These are phyloP conservation scores for Agonopterix heracliana DNA, from an alignment of 2,888 invertebrate genomes.

Conservation along the genomic window DNA sequence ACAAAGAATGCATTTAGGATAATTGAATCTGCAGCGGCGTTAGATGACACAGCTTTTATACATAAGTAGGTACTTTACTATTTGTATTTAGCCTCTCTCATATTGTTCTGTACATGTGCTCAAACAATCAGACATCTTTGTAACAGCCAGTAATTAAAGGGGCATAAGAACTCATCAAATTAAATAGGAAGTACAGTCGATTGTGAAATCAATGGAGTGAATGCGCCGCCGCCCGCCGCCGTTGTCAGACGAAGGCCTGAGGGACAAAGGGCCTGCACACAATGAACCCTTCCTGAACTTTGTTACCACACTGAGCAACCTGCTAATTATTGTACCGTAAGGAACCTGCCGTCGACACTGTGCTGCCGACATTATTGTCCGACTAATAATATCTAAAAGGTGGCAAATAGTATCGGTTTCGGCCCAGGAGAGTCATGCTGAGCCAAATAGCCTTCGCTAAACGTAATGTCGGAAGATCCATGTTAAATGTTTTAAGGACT, in stretches of 20 bases:
- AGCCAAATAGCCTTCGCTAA: too few relatives aligned
- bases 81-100: too few relatives aligned
- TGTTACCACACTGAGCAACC: conserved; percentile 32
- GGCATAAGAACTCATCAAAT: conserved; percentile 25
- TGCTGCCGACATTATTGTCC: neutral
- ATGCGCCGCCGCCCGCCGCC: conserved; percentile 33
- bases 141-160: conserved; percentile 8
- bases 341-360: conserved; percentile 20
- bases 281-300: conserved; percentile 52
- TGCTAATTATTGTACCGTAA: conserved; percentile 37
- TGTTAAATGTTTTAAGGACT: too few relatives aligned
- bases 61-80: neutral
- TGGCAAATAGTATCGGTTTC: neutral
- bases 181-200: conserved; percentile 31
- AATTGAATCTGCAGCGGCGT: neutral
- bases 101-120: too few relatives aligned
- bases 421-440: too few relatives aligned
- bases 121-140: conserved; percentile 1
- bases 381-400: neutral
- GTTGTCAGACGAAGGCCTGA: conserved; percentile 33
- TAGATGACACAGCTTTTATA: neutral
- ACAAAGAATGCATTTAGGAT: too few relatives aligned
- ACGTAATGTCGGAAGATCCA: too few relatives aligned
- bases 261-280: conserved; percentile 39
- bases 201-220: conserved; percentile 48